Conservation (phyloP, 2,113 vertebrate species). For the Copsychus sechellarum region DNA sequence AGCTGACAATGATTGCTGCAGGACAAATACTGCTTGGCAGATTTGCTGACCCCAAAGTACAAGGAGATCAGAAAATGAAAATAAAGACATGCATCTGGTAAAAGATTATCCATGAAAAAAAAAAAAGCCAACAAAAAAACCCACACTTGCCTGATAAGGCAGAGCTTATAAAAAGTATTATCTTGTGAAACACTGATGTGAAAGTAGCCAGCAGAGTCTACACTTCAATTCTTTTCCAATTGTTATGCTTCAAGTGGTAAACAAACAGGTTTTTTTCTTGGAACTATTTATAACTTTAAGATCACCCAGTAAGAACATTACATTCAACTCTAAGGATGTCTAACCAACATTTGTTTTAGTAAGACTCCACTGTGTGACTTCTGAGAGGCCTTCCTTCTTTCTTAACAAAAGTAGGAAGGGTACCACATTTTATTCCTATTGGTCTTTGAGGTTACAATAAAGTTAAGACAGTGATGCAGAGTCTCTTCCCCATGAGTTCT, state of each 20-base stretch:
- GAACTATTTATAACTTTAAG: conserved; percentile 31
- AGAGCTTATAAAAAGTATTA: neutral
- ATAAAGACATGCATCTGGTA: neutral
- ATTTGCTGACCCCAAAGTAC: neutral
- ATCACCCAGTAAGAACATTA: conserved; percentile 14
- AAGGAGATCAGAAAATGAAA: neutral
- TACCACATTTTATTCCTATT: neutral
- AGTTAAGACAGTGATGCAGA: neutral
- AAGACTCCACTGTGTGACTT: neutral
- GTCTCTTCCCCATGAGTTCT: neutral
- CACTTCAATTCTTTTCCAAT: neutral
- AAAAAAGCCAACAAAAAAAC: neutral
- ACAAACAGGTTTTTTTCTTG: neutral
- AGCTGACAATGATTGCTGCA: neutral
- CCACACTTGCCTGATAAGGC: neutral
- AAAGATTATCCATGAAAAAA: neutral
- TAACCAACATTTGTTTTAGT: neutral
- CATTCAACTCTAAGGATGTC: neutral
- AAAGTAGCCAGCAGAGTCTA: neutral
- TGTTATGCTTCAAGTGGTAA: neutral
- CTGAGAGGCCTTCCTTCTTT: neutral
- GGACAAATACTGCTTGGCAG: neutral
- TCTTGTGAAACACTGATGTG: neutral
- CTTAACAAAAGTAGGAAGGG: neutral
- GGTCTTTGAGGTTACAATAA: neutral